Percentiles rank a stretch among this genome's conserved stretches.
These are phyloP conservation scores for Microplitis mediator DNA, from an alignment of 1,140 invertebrate species.

Conservation along the genomic window DNA sequence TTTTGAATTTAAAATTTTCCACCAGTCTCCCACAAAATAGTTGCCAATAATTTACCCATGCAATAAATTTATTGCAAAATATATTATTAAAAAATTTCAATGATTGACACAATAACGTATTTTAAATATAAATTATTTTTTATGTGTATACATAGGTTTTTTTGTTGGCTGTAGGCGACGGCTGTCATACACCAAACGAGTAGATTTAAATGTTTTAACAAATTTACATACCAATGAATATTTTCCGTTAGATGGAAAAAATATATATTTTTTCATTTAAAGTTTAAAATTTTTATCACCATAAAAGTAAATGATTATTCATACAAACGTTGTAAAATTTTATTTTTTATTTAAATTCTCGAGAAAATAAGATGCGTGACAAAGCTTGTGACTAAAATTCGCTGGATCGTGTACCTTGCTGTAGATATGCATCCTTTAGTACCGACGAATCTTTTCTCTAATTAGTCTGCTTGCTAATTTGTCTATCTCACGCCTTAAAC, in stretches of 20 bases:
- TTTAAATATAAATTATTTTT: conserved; percentile 7
- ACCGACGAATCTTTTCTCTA: conserved; percentile 1
- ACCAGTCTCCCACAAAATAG: too few species aligned
- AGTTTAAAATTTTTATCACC: too few species aligned
- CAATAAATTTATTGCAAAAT: too few species aligned
- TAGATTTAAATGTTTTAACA: not conserved
- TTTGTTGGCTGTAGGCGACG: conserved; percentile 8
- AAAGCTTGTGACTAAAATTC: not conserved
- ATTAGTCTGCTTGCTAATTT: conserved; percentile 23
- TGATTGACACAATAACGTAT: not conserved
- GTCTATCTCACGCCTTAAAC: conserved; percentile 24
- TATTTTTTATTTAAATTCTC: too few species aligned
- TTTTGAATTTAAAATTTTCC: too few species aligned
- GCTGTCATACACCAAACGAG: conserved; percentile 2
- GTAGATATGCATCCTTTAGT: not conserved
- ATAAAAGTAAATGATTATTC: too few species aligned
- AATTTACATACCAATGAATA: not conserved
- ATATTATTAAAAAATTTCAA: not conserved
- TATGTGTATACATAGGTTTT: not conserved
- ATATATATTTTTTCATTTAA: not conserved
- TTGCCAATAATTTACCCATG: too few species aligned
- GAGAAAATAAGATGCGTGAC: not conserved
- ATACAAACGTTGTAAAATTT: too few species aligned
- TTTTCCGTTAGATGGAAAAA: conserved; percentile 10
- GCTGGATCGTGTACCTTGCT: not conserved